Conservation (phyloP, 2,113 vertebrate genomes). For the Rhombomys opimus region DNA sequence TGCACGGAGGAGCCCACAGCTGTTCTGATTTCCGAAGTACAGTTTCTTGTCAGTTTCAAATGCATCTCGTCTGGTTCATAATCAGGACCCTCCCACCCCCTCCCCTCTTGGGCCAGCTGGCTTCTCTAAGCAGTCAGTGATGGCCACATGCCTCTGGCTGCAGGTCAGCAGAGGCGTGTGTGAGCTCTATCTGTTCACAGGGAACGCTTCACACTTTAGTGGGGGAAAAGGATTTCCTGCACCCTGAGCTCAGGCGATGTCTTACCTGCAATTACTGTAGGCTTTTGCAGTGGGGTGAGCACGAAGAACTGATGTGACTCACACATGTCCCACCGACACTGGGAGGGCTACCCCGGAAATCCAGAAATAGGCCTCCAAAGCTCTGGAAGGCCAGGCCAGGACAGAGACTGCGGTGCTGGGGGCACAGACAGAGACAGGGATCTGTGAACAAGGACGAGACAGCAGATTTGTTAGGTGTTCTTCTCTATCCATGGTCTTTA, state of each 20-base stretch:
- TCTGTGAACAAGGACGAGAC: background rate
- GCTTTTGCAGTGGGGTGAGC: conserved; percentile 29
- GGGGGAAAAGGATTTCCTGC: conserved; percentile 51
- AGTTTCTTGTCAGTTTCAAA: conserved; percentile 71
- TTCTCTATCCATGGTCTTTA: background rate
- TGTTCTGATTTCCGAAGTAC: conserved; percentile 76
- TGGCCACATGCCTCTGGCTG: conserved; percentile 44
- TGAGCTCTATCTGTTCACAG: conserved; percentile 20
- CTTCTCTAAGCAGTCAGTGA: background rate
- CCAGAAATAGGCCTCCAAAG: background rate
- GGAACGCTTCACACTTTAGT: background rate
- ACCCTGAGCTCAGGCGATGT: conserved; percentile 48
- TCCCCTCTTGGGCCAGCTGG: background rate
- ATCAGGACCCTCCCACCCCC: background rate
- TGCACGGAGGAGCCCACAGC: conserved; percentile 66
- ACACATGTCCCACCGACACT: background rate
- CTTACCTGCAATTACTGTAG: conserved; percentile 19
- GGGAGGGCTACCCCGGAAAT: background rate
- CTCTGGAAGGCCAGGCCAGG: background rate
- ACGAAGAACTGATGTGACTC: conserved; percentile 14
- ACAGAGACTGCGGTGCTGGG: background rate
- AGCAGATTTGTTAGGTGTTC: background rate
- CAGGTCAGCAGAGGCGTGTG: conserved; percentile 10
- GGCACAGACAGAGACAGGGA: background rate
- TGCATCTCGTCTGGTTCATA: conserved; percentile 32